Evolutionary conservation across 2,797 vertebrate species (phyloP).

Genomic region (Microctenopoma lineatum): DNA sequence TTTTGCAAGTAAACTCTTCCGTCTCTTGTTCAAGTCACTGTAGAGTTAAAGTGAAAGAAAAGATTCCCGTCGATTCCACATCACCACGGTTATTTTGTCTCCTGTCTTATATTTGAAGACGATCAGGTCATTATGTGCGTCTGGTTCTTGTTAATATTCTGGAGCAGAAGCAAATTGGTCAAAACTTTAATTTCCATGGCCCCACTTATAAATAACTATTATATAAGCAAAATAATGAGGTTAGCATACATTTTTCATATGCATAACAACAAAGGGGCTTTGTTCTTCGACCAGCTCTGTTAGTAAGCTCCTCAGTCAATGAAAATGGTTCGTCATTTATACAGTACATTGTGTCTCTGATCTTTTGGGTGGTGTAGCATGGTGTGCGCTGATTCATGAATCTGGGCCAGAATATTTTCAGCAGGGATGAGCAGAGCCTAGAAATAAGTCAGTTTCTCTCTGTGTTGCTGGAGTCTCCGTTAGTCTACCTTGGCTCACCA

Average conservation of each 20-base stretch:
- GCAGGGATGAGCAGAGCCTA: constrained; percentile 1
- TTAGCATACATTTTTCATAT: constrained; percentile 17
- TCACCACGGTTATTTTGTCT: not conserved
- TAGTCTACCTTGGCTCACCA: constrained; percentile 6
- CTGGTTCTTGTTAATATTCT: constrained; percentile 28
- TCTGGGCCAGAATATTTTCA: constrained; percentile 22
- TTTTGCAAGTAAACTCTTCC: no score
- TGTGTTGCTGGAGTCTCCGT: not conserved
- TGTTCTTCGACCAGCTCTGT: constrained; percentile 1
- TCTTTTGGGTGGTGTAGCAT: constrained; percentile 11
- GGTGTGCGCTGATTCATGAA: not conserved
- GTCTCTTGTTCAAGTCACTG: no score
- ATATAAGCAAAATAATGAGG: constrained; percentile 25
- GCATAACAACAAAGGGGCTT: constrained; percentile 15
- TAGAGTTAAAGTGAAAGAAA: not conserved
- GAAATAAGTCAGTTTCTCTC: constrained; percentile 11
- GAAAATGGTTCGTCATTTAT: constrained; percentile 1
- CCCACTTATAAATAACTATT: constrained; percentile 28
- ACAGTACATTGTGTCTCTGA: not conserved
- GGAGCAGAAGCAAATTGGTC: constrained; percentile 7
- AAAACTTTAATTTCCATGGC: constrained; percentile 17
- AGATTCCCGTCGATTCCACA: no score
- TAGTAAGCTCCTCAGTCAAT: constrained; percentile 7
- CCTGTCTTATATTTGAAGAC: not conserved
- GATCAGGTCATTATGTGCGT: not conserved